Conservation (phyloP, 2,113 vertebrate species). For the Columbina picui region DNA sequence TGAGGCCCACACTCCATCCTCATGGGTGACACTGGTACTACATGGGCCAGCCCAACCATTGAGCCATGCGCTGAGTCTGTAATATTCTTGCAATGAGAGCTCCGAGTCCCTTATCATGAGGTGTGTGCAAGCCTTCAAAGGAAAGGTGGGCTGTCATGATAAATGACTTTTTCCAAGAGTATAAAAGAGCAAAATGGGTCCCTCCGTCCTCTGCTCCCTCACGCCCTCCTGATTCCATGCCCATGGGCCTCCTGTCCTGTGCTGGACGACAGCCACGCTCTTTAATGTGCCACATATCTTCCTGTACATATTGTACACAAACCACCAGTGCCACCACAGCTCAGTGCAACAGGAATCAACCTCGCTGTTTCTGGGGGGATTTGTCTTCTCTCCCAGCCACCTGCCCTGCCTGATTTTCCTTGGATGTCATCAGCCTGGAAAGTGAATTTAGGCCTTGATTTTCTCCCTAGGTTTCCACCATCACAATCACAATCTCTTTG, state of each 20-base stretch:
- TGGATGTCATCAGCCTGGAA: background rate
- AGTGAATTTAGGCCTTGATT: background rate
- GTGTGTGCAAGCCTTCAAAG: background rate
- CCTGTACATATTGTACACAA: background rate
- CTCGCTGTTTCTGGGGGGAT: background rate
- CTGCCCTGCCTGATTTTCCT: background rate
- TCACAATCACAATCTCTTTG: fast-evolving
- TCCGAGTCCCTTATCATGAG: background rate
- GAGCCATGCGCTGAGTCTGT: background rate
- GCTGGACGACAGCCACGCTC: background rate
- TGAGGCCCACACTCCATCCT: background rate
- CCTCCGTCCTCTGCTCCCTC: background rate
- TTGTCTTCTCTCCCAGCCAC: background rate
- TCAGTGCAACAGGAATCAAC: background rate
- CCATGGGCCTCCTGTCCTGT: background rate
- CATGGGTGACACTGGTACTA: fast-evolving
- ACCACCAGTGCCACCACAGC: background rate
- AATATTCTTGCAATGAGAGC: background rate
- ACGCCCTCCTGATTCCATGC: background rate
- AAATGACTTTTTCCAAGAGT: background rate
- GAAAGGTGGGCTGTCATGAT: background rate
- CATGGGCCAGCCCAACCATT: background rate
- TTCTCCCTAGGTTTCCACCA: background rate
- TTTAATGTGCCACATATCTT: background rate
- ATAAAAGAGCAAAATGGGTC: background rate